Evolutionary conservation across 64 coral and sea anemone genomes (phyloP).

Genomic region (Montipora sp.): DNA sequence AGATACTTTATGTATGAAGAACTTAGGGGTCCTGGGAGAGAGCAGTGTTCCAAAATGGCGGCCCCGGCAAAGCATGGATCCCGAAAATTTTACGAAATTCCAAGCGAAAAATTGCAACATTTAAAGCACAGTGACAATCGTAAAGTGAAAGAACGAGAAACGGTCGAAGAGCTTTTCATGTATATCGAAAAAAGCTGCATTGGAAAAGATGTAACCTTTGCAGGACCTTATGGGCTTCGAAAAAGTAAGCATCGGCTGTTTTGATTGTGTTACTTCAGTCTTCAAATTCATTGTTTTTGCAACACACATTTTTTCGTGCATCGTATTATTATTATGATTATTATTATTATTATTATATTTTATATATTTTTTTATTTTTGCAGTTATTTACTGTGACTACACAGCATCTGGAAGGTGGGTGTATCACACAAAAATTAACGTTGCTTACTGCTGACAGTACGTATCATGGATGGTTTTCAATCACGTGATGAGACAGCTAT

Average conservation of each 20-base stretch:
- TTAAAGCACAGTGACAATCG: not conserved
- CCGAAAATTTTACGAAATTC: conserved; percentile 69
- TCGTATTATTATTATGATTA: too few species aligned
- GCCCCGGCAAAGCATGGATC: conserved; percentile 47
- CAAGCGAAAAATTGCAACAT: conserved; percentile 14
- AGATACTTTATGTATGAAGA: too few species aligned
- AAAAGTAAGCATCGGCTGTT: not conserved
- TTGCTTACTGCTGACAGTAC: too few species aligned
- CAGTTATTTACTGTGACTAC: conserved; percentile 81
- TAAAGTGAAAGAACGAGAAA: not conserved
- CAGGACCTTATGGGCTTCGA: conserved; percentile 49
- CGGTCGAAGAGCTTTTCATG: conserved; percentile 13
- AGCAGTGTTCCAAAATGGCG: conserved; percentile 29
- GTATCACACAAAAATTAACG: too few species aligned
- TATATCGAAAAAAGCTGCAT: conserved; percentile 64
- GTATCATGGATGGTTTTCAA: too few species aligned
- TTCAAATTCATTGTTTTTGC: too few species aligned
- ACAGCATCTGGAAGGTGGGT: conserved; percentile 90
- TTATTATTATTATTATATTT: too few species aligned
- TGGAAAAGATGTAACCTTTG: conserved; percentile 51
- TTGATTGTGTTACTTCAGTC: too few species aligned
- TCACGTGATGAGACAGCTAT: too few species aligned
- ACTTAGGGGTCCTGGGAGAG: too few species aligned
- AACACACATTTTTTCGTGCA: too few species aligned
- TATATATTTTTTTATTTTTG: not conserved